These are phyloP conservation scores for Campylorhamphus procurvoides DNA, from an alignment of 2,113 vertebrate genomes.

Conservation along the genomic window DNA sequence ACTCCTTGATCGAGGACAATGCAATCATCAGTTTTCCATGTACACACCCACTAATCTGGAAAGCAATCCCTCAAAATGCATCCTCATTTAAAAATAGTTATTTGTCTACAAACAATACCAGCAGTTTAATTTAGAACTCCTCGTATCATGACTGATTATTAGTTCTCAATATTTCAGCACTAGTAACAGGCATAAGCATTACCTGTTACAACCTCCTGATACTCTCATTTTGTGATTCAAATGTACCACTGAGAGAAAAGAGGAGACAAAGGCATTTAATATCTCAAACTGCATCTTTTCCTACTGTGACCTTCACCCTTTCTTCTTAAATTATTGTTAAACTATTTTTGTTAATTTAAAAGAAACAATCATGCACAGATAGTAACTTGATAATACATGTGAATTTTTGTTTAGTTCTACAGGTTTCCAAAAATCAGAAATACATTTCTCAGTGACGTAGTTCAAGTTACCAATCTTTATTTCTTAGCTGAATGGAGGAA, in stretches of 20 bases:
- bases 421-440: not conserved
- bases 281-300: not conserved
- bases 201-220: not conserved
- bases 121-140: not conserved
- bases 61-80: not conserved
- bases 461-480: not conserved
- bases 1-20: not conserved
- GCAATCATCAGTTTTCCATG: not conserved
- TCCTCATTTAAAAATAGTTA: not conserved
- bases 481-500: not conserved
- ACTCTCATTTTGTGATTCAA: constrained; percentile 6
- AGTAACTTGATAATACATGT: not conserved
- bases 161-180: not conserved
- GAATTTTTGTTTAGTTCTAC: not conserved
- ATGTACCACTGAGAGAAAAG: not conserved
- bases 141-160: not conserved
- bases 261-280: not conserved
- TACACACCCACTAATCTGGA: not conserved
- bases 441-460: not conserved
- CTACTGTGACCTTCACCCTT: not conserved
- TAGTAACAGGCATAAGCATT: not conserved
- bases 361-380: not conserved
- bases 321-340: not conserved
- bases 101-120: not conserved
- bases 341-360: not conserved